Evolutionary conservation across 2,797 vertebrate genomes (phyloP).

Genomic region (Neosilurus mollespiculum): DNA sequence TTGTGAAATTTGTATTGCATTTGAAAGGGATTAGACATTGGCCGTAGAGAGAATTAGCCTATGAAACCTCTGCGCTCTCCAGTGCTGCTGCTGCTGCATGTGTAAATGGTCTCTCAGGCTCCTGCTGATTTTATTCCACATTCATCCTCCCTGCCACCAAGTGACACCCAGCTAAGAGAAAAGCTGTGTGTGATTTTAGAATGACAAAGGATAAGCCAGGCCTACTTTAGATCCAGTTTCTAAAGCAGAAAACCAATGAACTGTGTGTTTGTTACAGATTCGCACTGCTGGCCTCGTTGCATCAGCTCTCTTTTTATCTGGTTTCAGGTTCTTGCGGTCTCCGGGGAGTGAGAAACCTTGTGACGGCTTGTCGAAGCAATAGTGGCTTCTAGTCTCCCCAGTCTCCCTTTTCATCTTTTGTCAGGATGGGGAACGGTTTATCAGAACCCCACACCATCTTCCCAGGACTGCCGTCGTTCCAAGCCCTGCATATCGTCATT

Average conservation of each 20-base stretch:
- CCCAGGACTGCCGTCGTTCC: conserved; percentile 86
- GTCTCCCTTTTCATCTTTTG: conserved; percentile 19
- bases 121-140: conserved; percentile 62
- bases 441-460: conserved; percentile 64
- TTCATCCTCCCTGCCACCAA: conserved; percentile 50
- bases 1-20: conserved; percentile 29
- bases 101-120: conserved; percentile 62
- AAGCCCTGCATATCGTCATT: conserved; percentile 92
- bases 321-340: conserved; percentile 59
- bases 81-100: conserved; percentile 59
- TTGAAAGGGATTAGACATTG: conserved; percentile 48
- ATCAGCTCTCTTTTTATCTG: conserved; percentile 58
- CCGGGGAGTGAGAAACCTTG: conserved; percentile 50
- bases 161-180: conserved; percentile 48
- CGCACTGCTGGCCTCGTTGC: conserved; percentile 56
- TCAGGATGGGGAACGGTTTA: conserved; percentile 69
- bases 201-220: conserved; percentile 46
- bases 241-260: conserved; percentile 50
- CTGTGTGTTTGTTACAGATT: conserved; percentile 49
- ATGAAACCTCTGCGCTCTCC: conserved; percentile 55
- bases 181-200: conserved; percentile 43
- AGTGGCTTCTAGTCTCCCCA: conserved; percentile 40
- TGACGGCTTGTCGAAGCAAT: conserved; percentile 57
- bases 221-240: conserved; percentile 45
- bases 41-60: conserved; percentile 58